Conservation (phyloP, 2,113 vertebrate genomes). For the Abramis brama region DNA sequence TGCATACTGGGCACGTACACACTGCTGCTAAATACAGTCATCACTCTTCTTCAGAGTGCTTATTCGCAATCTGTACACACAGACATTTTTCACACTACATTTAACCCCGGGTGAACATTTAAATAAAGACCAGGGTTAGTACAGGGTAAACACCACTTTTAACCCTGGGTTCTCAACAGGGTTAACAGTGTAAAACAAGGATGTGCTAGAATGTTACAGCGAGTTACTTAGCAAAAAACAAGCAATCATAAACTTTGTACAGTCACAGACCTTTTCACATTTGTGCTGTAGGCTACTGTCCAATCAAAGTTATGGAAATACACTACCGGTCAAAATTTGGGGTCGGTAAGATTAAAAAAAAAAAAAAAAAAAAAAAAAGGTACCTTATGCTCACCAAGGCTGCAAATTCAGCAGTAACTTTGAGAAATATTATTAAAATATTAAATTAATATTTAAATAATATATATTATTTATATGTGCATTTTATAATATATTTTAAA, state of each 20-base stretch:
- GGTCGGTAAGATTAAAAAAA: background rate
- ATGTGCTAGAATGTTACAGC: background rate
- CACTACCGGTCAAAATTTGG: background rate
- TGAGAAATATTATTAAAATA: background rate
- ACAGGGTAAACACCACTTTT: background rate
- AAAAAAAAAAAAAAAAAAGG: too few species aligned
- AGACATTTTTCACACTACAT: slow-evolving; percentile 6
- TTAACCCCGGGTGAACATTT: background rate
- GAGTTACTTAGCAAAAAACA: background rate
- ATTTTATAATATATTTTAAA: background rate
- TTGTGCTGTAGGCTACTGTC: too few species aligned
- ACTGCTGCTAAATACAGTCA: slow-evolving; percentile 3
- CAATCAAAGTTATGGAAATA: too few species aligned
- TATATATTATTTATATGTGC: background rate
- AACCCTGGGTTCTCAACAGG: background rate
- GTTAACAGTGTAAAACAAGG: background rate
- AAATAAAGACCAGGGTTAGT: background rate
- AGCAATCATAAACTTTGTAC: background rate
- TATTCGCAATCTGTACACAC: background rate
- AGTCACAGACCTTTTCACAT: too few species aligned
- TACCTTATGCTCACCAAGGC: background rate
- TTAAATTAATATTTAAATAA: background rate
- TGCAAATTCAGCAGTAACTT: background rate
- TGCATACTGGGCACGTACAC: background rate
- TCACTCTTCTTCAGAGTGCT: background rate